Evolutionary conservation across 2,797 vertebrate genomes (phyloP).

Genomic region (Myotis vivesi): DNA sequence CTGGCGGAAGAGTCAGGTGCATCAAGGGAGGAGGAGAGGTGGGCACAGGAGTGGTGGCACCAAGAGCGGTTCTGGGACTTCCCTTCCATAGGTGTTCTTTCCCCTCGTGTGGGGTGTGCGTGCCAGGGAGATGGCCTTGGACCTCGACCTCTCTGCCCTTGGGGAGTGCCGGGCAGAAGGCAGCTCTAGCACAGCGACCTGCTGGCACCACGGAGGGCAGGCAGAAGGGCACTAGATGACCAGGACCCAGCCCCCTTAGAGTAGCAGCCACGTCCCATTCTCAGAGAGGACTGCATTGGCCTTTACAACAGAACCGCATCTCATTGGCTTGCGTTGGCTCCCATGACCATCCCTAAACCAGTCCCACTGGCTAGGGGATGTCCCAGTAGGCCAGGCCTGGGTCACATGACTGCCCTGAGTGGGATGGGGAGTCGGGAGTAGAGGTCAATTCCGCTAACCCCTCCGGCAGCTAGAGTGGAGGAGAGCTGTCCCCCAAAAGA

Average conservation of each 20-base stretch:
- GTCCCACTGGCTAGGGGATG: too few species aligned
- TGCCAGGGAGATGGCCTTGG: neutral
- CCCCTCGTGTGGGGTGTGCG: fast-evolving
- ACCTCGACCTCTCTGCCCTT: neutral
- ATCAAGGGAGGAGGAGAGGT: neutral
- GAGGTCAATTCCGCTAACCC: neutral
- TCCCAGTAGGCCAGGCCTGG: neutral
- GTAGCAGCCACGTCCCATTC: neutral
- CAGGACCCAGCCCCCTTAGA: neutral
- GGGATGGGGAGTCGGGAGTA: neutral
- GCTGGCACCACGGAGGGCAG: neutral
- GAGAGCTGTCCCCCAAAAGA: neutral
- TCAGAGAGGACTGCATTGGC: neutral
- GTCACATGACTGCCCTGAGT: neutral
- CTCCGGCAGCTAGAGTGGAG: neutral
- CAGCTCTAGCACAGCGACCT: too few species aligned
- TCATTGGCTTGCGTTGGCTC: neutral
- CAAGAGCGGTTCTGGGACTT: too few species aligned
- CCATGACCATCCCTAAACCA: neutral
- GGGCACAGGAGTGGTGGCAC: too few species aligned
- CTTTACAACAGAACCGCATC: neutral
- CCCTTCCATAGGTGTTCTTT: fast-evolving
- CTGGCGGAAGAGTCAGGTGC: neutral
- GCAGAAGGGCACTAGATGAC: neutral
- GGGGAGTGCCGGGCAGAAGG: neutral